A percentile compares a stretch with the other conserved stretches of the same genome.
phyloP scores from a whole-genome alignment of 2,888 invertebrate genomes.

The Spodoptera picta region DNA sequence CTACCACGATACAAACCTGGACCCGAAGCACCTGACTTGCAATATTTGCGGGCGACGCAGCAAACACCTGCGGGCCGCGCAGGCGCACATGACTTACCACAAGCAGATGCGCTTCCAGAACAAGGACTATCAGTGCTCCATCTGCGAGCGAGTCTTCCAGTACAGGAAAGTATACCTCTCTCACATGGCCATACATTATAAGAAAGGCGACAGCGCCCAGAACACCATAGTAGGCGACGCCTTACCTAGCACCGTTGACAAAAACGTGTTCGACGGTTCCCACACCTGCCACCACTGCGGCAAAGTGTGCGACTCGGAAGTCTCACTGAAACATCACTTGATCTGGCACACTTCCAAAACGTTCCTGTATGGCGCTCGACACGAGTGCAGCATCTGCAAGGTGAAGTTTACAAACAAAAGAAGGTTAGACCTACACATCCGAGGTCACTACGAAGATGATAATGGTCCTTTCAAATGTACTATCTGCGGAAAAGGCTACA shows the following conservation, averaged over 20 bases:
- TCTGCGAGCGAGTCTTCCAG: constrained; percentile 84
- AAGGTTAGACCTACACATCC: constrained; percentile 80
- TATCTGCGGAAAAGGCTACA: constrained; percentile 86
- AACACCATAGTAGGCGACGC: constrained; percentile 76
- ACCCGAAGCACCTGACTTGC: constrained; percentile 80
- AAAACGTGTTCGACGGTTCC: constrained; percentile 67
- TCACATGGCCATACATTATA: constrained; percentile 85
- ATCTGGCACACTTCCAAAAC: constrained; percentile 84
- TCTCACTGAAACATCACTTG: constrained; percentile 80
- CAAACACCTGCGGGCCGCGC: constrained; percentile 84
- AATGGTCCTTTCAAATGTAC: constrained; percentile 86
- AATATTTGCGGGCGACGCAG: constrained; percentile 80
- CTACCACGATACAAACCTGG: constrained; percentile 78
- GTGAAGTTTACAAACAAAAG: constrained; percentile 84
- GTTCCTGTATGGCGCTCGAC: constrained; percentile 77
- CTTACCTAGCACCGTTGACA: constrained; percentile 62
- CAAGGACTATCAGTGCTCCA: constrained; percentile 85
- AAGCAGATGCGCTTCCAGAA: constrained; percentile 84
- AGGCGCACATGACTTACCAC: constrained; percentile 84
- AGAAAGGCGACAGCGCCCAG: constrained; percentile 79
- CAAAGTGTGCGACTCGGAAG: constrained; percentile 81
- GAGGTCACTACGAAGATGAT: constrained; percentile 85
- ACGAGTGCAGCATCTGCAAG: constrained; percentile 84
- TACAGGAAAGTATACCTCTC: constrained; percentile 80
- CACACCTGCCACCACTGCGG: constrained; percentile 83